Percentiles rank a stretch among this genome's conserved stretches.
These are phyloP conservation scores for Ganaspis brasiliensis DNA, from an alignment of 2,888 invertebrate genomes.

Conservation along the genomic window DNA sequence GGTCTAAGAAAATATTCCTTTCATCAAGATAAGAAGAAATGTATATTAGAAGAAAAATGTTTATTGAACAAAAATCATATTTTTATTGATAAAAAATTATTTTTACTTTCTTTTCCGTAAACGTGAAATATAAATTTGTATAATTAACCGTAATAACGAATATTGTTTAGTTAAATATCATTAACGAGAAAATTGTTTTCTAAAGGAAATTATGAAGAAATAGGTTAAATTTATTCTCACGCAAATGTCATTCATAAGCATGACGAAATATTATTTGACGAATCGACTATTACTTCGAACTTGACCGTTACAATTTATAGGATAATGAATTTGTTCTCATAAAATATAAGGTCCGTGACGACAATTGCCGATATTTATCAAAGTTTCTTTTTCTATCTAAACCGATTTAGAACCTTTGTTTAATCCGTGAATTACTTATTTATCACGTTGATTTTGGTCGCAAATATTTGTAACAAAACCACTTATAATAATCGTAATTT, in stretches of 20 bases:
- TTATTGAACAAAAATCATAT: too few species aligned
- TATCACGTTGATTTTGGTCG: neutral
- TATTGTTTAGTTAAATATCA: too few species aligned
- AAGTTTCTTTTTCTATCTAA: neutral
- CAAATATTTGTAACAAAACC: too few species aligned
- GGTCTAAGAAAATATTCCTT: too few species aligned
- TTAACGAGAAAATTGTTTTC: too few species aligned
- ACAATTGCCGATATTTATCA: slow-evolving; percentile 10
- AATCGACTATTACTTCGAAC: neutral
- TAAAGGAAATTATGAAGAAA: neutral
- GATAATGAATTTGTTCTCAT: neutral
- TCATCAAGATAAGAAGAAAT: too few species aligned
- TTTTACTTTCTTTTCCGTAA: too few species aligned
- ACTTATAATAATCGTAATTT: too few species aligned
- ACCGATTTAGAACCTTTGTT: neutral
- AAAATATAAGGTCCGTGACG: neutral
- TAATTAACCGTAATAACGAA: too few species aligned
- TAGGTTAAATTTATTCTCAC: neutral
- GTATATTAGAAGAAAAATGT: too few species aligned
- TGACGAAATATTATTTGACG: neutral
- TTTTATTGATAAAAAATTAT: too few species aligned
- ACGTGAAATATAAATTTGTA: too few species aligned
- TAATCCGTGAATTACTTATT: slow-evolving; percentile 19
- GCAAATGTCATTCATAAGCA: neutral
- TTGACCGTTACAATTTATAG: slow-evolving; percentile 6